Evolutionary conservation across 2,113 vertebrate species (phyloP), one percentile per base, ranked within the genome.

Genomic region (Emydocephalus ijimae): DNA sequence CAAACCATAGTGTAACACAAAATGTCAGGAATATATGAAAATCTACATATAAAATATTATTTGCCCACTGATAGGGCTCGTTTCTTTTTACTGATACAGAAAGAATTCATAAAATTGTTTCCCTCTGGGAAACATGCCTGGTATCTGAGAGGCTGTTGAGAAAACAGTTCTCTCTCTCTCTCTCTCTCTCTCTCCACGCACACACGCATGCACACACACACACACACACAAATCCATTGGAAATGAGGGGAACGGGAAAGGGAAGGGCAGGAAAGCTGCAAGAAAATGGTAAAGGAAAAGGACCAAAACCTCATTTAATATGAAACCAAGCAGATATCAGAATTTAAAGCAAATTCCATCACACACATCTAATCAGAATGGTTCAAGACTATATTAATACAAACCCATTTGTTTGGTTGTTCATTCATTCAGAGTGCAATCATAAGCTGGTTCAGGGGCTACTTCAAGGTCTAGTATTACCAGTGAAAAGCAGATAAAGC

Each of bases 301-400:
- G 57, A 1, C 18, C 0, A 45, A 88, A 88, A 92, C 59, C 57
- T 86, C 43, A 92, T 85, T 18, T 85, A 87, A 95, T 88, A 43
- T 2, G 88, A 91, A 93, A 93, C 86, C 29, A 52, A 34, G 29
- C 43, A 90, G 34, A 34, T 10, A 0, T 94, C 95, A 96, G 96
- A 96, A 97, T 97, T 97, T 97, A 94, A 95, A 97, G 97, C 34
- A 97, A 98, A 97, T 97, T 96, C 96, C 96, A 97, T 96, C 96
- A 96, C 96, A 96, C 96, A 93, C 43, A 14, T 97, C 97, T 97
- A 96, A 97, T 98, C 97, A 95, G 97, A 97, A 98, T 94, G 95
- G 96, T 97, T 97, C 96, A 96, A 94, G 94, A 97, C 96, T 92
- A 96, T 96, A 97, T 97, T 96, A 96, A 43, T 34, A 43, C 34